Base-by-base conservation (phyloP, 2,888 invertebrate genomes). In the Agrilus mali region DNA sequence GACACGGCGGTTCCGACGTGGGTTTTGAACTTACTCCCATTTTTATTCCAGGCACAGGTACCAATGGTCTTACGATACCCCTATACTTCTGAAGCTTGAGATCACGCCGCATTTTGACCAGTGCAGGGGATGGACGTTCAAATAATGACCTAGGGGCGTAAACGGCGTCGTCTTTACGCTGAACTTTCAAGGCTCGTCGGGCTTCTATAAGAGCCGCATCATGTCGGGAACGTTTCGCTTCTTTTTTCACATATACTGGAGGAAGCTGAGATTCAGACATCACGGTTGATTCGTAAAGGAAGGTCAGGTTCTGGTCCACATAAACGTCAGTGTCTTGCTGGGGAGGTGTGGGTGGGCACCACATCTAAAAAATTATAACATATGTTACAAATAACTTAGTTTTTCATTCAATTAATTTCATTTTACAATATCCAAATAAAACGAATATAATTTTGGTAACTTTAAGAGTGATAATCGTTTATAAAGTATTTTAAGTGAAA, bases 311-410 rank as follows among this genome's bases (percentile, higher is more conserved):
- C 54, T 79, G 77, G 64, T 96, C 95, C 53, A 90, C 80, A 71
- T 93, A 93, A 44, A 93, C 74, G 66, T 96, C 96, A 60, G 83
- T 82, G 58, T 93, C 93, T 64, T 88, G 87, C 63, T 86, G 82
- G 10, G 96, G 95, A 45, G 96, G 96, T 15, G 96, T 96, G 44
- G 95, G 96, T 42, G 96, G 96, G 54, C 88, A 82, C 95, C 96
- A 97, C 75, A 92, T 80, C 94, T 95, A 67, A n/a, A n/a, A n/a
- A 54, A 58, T 52, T 41, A 40, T 48, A 47, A 42, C 38, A 47
- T 22, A n/a, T 16, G 20, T 32, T 10, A 40, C 2, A 40, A 10
- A 17, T 35, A 36, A 12, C n/a, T 17, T 17, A 3, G 1, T 20
- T 20, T 6, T 20, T 20, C 20, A 20, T 6, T 20, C 7, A 20